These are phyloP conservation scores for Drosophila subpulchrella DNA, from an alignment of 1,140 invertebrate genomes.

Conservation along the genomic window DNA sequence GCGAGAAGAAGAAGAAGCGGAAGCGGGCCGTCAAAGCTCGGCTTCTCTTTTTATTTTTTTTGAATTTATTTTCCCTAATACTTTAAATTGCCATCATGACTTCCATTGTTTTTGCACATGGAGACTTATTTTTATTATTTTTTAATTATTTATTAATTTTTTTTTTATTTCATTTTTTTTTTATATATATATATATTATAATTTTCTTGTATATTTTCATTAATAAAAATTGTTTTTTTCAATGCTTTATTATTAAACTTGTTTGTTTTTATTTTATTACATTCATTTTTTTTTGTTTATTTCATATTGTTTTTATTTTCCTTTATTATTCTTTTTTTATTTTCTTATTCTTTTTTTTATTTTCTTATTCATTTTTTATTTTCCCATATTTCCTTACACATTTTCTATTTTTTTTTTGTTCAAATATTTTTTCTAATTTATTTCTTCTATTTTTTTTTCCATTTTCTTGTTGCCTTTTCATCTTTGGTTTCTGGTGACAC, in stretches of 20 bases:
- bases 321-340: neutral
- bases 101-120: no score
- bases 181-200: no score
- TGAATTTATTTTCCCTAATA: neutral
- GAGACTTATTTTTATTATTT: neutral
- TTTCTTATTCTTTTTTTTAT: neutral
- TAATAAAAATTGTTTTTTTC: no score
- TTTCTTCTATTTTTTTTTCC: neutral
- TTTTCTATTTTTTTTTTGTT: neutral
- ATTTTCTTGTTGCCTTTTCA: neutral
- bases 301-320: neutral
- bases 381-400: neutral
- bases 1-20: neutral
- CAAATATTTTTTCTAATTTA: neutral
- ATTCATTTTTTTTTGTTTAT: no score
- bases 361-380: neutral
- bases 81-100: neutral
- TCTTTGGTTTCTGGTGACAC: conserved; percentile 16
- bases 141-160: neutral
- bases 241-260: no score
- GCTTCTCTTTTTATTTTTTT: neutral
- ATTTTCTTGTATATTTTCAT: no score
- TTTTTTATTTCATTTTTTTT: neutral
- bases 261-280: no score
- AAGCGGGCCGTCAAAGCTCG: neutral